Evolutionary conservation across 2,113 vertebrate species (phyloP).

Genomic region (Myrmecobius fasciatus): DNA sequence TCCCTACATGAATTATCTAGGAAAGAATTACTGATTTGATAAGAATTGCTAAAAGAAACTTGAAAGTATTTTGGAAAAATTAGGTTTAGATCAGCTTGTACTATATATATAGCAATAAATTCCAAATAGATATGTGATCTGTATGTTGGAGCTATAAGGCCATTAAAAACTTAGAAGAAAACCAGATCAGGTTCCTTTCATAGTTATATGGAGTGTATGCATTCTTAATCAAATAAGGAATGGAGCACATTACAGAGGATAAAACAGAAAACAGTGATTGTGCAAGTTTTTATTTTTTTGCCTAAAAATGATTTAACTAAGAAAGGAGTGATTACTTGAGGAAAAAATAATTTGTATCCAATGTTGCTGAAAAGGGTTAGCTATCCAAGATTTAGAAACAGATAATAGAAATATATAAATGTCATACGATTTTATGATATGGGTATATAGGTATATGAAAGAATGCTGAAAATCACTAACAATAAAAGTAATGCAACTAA

Average conservation of each 20-base stretch:
- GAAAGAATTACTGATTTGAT: neutral
- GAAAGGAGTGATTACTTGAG: neutral
- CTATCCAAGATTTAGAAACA: neutral
- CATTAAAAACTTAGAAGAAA: neutral
- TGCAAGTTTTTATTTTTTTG: neutral
- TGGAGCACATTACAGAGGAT: neutral
- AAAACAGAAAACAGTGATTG: neutral
- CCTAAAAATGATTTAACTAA: neutral
- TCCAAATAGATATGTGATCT: neutral
- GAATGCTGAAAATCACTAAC: neutral
- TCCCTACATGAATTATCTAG: neutral
- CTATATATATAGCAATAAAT: neutral
- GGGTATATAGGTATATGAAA: neutral
- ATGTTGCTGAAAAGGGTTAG: neutral
- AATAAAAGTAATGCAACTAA: neutral
- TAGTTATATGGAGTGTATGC: neutral
- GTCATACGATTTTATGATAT: neutral
- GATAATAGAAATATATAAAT: neutral
- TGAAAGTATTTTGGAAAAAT: neutral
- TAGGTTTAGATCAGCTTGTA: neutral
- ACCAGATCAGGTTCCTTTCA: neutral
- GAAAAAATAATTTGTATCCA: neutral
- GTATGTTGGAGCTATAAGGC: neutral
- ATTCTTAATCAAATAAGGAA: neutral
- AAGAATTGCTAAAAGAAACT: neutral